Evolutionary conservation across 2,888 invertebrate species (phyloP).

Genomic region (Drosophila rubida): DNA sequence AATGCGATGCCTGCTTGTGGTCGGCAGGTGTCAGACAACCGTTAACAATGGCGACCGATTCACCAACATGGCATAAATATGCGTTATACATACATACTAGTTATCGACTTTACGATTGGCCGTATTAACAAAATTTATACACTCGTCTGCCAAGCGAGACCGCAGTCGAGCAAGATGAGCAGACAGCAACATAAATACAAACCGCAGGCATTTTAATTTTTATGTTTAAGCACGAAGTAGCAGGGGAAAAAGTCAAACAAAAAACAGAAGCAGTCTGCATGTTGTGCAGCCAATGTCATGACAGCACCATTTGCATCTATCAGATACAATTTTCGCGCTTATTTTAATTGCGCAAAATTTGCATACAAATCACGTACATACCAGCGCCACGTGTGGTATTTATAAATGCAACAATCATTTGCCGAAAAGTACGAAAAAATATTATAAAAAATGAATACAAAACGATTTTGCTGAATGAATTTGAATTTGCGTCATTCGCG

Average conservation of each 20-base stretch:
- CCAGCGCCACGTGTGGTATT: constrained; percentile 27
- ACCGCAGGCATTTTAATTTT: constrained; percentile 71
- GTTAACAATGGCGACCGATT: constrained; percentile 63
- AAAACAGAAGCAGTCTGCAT: constrained; percentile 33
- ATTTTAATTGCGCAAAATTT: constrained; percentile 38
- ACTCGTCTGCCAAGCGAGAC: constrained; percentile 59
- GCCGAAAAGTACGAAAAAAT: constrained; percentile 37
- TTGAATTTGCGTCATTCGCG: constrained; percentile 71
- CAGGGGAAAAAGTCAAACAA: background rate
- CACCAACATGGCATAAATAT: constrained; percentile 15
- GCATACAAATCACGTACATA: constrained; percentile 56
- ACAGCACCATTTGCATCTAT: constrained; percentile 55
- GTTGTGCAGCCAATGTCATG: constrained; percentile 41
- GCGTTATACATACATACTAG: constrained; percentile 6
- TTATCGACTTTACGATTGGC: constrained; percentile 62
- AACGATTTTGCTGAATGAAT: constrained; percentile 67
- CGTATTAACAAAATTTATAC: constrained; percentile 67
- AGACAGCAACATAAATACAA: constrained; percentile 33
- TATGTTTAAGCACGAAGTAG: constrained; percentile 50
- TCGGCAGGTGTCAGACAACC: constrained; percentile 44
- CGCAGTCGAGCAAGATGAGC: constrained; percentile 12
- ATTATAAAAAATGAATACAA: constrained; percentile 19
- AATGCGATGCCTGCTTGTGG: constrained; percentile 22
- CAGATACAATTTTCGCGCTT: constrained; percentile 63
- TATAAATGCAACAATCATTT: constrained; percentile 56